A percentile compares a stretch with the other conserved stretches of the same genome.
Evolutionary conservation across 2,113 vertebrate species (phyloP).

Genomic region (Oreochromis tanganicae): DNA sequence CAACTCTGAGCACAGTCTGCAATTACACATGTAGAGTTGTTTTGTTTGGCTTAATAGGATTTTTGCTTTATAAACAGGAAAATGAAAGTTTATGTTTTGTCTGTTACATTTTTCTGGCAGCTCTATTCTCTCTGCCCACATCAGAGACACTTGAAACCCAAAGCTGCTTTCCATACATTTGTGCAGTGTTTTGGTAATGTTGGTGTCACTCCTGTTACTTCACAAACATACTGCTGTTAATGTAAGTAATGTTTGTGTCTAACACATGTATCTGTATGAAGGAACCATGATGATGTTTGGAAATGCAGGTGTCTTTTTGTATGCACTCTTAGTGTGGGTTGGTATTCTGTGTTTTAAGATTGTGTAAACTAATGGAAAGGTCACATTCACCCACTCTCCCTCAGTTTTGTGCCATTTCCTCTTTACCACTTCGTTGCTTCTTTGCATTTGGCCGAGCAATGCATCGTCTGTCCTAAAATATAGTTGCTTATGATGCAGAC

Average conservation of each 20-base stretch:
- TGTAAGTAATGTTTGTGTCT: neutral
- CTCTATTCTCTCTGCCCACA: neutral
- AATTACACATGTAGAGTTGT: neutral
- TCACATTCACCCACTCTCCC: neutral
- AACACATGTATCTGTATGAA: neutral
- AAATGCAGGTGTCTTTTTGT: neutral
- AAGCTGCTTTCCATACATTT: neutral
- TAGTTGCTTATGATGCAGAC: neutral
- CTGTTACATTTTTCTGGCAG: slow-evolving; percentile 1
- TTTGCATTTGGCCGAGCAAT: neutral
- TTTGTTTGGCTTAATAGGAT: neutral
- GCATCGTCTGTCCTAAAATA: neutral
- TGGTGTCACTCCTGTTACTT: neutral
- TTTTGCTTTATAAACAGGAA: neutral
- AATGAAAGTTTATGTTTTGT: neutral
- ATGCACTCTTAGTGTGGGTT: neutral
- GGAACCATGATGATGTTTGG: neutral
- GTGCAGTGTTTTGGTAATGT: slow-evolving; percentile 9
- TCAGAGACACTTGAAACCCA: neutral
- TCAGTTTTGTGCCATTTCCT: neutral
- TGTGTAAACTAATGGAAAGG: neutral
- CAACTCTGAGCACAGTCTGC: neutral
- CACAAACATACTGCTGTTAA: neutral
- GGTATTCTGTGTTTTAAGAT: neutral
- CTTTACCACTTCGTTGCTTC: neutral